Conservation (phyloP, 2,797 vertebrate species). For the Peromyscus attwateri region DNA sequence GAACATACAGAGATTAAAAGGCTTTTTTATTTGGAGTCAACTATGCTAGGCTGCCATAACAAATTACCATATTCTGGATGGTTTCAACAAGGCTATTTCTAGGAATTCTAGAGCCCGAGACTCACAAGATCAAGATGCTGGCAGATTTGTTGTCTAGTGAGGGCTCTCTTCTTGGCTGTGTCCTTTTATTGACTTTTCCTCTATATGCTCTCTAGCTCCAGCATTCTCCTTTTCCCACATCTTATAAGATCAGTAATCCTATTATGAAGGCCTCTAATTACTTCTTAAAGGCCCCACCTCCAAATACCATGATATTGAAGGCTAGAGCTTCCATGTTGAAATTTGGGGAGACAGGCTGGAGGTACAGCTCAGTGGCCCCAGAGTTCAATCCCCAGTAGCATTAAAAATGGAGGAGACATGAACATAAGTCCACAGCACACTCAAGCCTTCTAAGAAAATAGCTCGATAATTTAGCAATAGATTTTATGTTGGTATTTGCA, state of each 20-base stretch:
- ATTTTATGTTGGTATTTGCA: conserved; percentile 58
- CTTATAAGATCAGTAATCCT: not conserved
- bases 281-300: not conserved
- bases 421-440: not conserved
- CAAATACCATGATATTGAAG: not conserved
- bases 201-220: not conserved
- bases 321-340: not conserved
- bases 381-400: not conserved
- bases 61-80: conserved; percentile 7
- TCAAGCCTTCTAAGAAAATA: not conserved
- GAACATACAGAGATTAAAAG: not conserved
- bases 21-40: not conserved
- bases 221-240: not conserved
- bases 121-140: conserved; percentile 37
- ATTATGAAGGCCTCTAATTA: not conserved
- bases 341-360: not conserved
- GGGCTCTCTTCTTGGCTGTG: not conserved
- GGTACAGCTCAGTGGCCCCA: not conserved
- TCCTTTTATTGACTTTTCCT: not conserved
- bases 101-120: conserved; percentile 12
- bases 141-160: not conserved
- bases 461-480: conserved; percentile 41
- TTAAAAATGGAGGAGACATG: not conserved
- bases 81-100: conserved; percentile 50
- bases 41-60: not conserved